These are phyloP conservation scores for Ochropleura plecta DNA, from an alignment of 2,888 invertebrate species.

Conservation along the genomic window DNA sequence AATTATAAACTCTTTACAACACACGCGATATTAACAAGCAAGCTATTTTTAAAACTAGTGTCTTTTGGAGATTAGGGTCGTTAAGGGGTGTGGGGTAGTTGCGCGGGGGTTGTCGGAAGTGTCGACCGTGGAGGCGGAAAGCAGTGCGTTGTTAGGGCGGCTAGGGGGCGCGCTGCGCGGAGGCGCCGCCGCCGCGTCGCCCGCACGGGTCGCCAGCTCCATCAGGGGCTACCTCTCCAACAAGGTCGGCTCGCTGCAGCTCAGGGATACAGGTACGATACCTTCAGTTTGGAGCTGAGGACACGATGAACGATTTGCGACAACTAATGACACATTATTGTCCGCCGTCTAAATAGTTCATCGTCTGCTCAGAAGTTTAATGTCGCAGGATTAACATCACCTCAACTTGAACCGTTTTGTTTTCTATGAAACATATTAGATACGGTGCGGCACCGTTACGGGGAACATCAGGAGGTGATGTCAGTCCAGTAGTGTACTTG, in stretches of 20 bases:
- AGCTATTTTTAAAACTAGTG: conserved; percentile 32
- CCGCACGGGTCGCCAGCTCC: conserved; percentile 93
- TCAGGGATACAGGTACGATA: conserved; percentile 93
- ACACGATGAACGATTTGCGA: neutral
- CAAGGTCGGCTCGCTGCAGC: conserved; percentile 92
- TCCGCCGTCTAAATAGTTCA: neutral
- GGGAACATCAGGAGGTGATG: neutral
- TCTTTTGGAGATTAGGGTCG: conserved; percentile 8
- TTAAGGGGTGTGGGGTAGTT: conserved; percentile 43
- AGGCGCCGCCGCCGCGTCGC: conserved; percentile 93
- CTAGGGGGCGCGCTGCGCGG: conserved; percentile 93
- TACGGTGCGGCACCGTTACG: no score
- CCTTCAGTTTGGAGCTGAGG: neutral
- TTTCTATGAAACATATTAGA: no score
- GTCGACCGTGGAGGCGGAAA: conserved; percentile 89
- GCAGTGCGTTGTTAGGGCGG: conserved; percentile 91
- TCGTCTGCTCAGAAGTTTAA: neutral
- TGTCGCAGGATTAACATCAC: neutral
- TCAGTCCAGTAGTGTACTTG: neutral
- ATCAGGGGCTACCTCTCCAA: conserved; percentile 93
- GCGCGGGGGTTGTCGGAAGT: conserved; percentile 71
- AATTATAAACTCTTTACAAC: conserved; percentile 42
- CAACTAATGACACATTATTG: neutral
- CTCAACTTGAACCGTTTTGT: no score
- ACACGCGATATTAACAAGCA: conserved; percentile 37